Evolutionary conservation across 2,888 invertebrate genomes (phyloP).

Genomic region (Spicauda simplicius): DNA sequence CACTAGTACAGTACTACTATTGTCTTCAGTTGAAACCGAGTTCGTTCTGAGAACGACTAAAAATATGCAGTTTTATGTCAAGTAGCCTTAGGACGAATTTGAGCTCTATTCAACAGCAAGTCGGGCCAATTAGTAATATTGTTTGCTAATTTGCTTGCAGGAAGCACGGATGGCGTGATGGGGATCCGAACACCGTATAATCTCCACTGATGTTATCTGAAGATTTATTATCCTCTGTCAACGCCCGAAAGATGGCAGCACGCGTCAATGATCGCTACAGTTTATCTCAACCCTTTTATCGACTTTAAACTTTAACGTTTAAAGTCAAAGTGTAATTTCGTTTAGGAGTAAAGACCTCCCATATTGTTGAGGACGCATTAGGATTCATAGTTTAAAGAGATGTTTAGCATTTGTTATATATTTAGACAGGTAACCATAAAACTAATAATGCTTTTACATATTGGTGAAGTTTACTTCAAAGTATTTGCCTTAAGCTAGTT

Average conservation of each 20-base stretch:
- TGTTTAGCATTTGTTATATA: too few relatives aligned
- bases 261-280: slow-evolving; percentile 74
- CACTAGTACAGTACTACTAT: slow-evolving; percentile 59
- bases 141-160: slow-evolving; percentile 82
- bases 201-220: slow-evolving; percentile 82
- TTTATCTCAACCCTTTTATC: slow-evolving; percentile 55
- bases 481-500: too few relatives aligned
- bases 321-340: slow-evolving; percentile 26
- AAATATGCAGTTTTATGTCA: slow-evolving; percentile 63
- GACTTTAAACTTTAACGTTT: slow-evolving; percentile 33
- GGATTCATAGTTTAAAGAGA: too few relatives aligned
- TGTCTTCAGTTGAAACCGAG: slow-evolving; percentile 63
- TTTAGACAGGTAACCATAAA: too few relatives aligned
- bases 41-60: slow-evolving; percentile 79
- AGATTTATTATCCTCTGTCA: slow-evolving; percentile 83
- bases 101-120: slow-evolving; percentile 50
- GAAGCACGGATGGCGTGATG: slow-evolving; percentile 82
- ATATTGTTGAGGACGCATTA: slow-evolving; percentile 39
- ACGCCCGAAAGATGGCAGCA: slow-evolving; percentile 80
- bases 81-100: slow-evolving; percentile 47
- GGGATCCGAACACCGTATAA: slow-evolving; percentile 79
- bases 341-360: slow-evolving; percentile 47
- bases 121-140: slow-evolving; percentile 52
- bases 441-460: too few relatives aligned
- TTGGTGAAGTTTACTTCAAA: too few relatives aligned